A percentile compares a stretch with the other conserved stretches of the same genome.
phyloP scores from a whole-genome alignment of 2,113 vertebrate genomes.

The Ariopsis seemanni region DNA sequence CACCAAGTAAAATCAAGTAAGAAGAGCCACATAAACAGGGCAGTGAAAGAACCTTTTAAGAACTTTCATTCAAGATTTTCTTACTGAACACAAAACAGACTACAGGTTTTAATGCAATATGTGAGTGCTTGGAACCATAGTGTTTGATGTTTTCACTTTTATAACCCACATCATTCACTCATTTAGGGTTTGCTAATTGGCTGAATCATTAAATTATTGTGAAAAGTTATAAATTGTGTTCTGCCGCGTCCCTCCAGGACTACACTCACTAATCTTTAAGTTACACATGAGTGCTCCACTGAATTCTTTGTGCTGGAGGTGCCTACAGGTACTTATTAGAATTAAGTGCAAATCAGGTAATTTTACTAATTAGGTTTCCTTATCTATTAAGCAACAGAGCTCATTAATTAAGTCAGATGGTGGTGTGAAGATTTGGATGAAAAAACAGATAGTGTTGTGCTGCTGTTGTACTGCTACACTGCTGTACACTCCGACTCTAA shows the following conservation, averaged over 20 bases:
- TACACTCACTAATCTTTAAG: conserved; percentile 18
- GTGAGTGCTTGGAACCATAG: not conserved
- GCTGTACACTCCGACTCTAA: not conserved
- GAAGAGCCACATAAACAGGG: not conserved
- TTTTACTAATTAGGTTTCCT: conserved; percentile 37
- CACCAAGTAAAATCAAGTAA: not conserved
- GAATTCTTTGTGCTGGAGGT: conserved; percentile 7
- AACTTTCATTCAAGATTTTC: conserved; percentile 18
- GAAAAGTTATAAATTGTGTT: not conserved
- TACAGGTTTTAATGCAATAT: not conserved
- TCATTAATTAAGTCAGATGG: conserved; percentile 33
- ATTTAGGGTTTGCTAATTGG: conserved; percentile 6
- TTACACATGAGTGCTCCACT: conserved; percentile 23
- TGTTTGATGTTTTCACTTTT: not conserved
- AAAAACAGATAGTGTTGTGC: conserved; percentile 5
- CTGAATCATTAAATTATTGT: conserved; percentile 24
- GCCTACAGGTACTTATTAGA: conserved; percentile 38
- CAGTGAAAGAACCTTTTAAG: not conserved
- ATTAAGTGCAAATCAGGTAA: conserved; percentile 25
- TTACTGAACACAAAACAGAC: not conserved
- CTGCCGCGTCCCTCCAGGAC: conserved; percentile 7
- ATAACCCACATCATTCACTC: not conserved
- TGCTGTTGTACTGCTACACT: not conserved
- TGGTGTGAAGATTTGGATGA: conserved; percentile 25
- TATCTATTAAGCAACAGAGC: conserved; percentile 28